A percentile compares a stretch with the other conserved stretches of the same genome.
Conservation (phyloP, 2,888 invertebrate species). For the Alloplasta piceator region DNA sequence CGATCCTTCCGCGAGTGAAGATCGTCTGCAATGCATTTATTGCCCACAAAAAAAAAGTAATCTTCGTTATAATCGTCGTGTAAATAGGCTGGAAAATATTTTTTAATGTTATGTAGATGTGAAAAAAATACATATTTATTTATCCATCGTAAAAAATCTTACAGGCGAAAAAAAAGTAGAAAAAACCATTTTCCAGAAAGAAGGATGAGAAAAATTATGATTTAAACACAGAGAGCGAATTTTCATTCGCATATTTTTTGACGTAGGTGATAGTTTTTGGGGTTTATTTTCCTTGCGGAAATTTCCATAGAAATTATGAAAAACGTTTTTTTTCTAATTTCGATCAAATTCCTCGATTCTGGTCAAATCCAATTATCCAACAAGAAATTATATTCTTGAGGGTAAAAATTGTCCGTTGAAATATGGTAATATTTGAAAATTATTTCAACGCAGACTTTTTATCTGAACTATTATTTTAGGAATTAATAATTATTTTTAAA, state of each 20-base stretch:
- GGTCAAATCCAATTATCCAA: too few species aligned
- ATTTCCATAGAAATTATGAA: background rate
- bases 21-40: slow-evolving; percentile 28
- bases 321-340: background rate
- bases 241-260: too few species aligned
- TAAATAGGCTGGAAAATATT: slow-evolving; percentile 51
- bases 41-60: slow-evolving; percentile 24
- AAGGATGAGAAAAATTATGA: background rate
- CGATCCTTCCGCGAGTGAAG: background rate
- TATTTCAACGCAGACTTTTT: too few species aligned
- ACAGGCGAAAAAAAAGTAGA: background rate
- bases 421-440: too few species aligned
- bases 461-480: background rate
- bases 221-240: background rate
- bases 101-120: slow-evolving; percentile 41
- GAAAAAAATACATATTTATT: slow-evolving; percentile 45
- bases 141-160: slow-evolving; percentile 31
- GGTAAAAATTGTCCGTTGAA: too few species aligned
- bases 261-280: too few species aligned
- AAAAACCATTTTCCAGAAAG: background rate
- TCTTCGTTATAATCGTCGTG: slow-evolving; percentile 39
- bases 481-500: too few species aligned
- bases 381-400: too few species aligned
- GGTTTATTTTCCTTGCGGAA: too few species aligned
- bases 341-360: too few species aligned